Evolutionary conservation across 2,888 invertebrate genomes (phyloP).

Genomic region (Chydorus sphaericus): DNA sequence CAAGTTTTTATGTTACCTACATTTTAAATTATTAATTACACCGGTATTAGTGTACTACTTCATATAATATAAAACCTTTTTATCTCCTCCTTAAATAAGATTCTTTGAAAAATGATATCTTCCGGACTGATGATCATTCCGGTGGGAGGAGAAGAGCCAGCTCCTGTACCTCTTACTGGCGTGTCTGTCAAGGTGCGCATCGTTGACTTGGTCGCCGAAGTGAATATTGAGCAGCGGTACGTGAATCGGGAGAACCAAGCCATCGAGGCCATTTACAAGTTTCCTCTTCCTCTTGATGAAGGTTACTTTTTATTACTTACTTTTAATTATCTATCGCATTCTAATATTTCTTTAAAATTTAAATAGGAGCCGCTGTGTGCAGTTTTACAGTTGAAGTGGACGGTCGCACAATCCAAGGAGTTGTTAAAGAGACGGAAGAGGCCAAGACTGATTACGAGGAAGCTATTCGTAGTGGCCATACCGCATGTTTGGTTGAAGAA

Average conservation of each 20-base stretch:
- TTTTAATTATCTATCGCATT: not conserved
- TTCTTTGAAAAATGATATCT: not conserved
- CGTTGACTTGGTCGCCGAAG: slow-evolving; percentile 14
- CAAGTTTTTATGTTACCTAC: no score
- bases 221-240: slow-evolving; percentile 19
- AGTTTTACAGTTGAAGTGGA: slow-evolving; percentile 20
- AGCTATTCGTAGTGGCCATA: slow-evolving; percentile 13
- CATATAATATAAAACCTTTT: no score
- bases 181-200: slow-evolving; percentile 11
- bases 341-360: not conserved
- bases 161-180: slow-evolving; percentile 14
- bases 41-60: no score
- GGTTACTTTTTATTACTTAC: slow-evolving; percentile 6
- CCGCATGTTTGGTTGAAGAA: slow-evolving; percentile 15
- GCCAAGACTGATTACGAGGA: slow-evolving; percentile 14
- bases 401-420: slow-evolving; percentile 14
- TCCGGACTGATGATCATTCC: slow-evolving; percentile 6
- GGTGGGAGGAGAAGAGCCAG: not conserved
- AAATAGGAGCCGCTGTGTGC: slow-evolving; percentile 17
- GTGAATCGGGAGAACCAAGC: slow-evolving; percentile 20
- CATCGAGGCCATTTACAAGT: slow-evolving; percentile 21
- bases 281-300: slow-evolving; percentile 21
- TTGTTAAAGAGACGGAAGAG: slow-evolving; percentile 14
- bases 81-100: no score
- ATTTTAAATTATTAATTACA: no score